Evolutionary conservation across 1,140 invertebrate genomes (phyloP).

Genomic region (Trichoplusia ni): DNA sequence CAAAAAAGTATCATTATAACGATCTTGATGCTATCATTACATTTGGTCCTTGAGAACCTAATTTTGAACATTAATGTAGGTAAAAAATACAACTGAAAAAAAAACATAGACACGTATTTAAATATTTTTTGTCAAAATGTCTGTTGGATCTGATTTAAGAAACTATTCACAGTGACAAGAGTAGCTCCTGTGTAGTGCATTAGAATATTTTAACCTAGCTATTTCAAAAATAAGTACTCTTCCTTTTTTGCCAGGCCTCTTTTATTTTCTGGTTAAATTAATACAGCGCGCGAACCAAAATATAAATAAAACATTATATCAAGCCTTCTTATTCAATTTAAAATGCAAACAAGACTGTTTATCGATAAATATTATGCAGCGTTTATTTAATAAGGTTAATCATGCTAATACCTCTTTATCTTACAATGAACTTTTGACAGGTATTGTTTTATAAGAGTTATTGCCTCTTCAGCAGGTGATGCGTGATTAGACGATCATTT

Average conservation of each 20-base stretch:
- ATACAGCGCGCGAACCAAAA: too few species aligned
- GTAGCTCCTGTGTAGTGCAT: too few species aligned
- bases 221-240: too few species aligned
- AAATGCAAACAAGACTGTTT: neutral
- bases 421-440: constrained; percentile 4
- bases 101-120: neutral
- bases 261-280: neutral
- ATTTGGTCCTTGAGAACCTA: constrained; percentile 13
- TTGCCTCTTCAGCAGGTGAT: neutral
- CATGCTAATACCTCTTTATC: constrained; percentile 11
- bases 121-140: neutral
- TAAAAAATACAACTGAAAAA: neutral
- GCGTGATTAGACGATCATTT: neutral
- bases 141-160: too few species aligned
- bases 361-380: constrained; percentile 4
- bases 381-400: neutral
- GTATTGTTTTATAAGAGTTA: constrained; percentile 20
- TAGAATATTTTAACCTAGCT: too few species aligned
- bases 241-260: neutral
- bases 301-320: too few species aligned
- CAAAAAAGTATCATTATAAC: constrained; percentile 25
- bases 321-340: too few species aligned
- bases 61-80: neutral
- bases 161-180: too few species aligned
- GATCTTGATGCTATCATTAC: constrained; percentile 26